These are phyloP conservation scores for Zygogramma bicolorata DNA, from an alignment of 2,888 invertebrate species.

Conservation along the genomic window DNA sequence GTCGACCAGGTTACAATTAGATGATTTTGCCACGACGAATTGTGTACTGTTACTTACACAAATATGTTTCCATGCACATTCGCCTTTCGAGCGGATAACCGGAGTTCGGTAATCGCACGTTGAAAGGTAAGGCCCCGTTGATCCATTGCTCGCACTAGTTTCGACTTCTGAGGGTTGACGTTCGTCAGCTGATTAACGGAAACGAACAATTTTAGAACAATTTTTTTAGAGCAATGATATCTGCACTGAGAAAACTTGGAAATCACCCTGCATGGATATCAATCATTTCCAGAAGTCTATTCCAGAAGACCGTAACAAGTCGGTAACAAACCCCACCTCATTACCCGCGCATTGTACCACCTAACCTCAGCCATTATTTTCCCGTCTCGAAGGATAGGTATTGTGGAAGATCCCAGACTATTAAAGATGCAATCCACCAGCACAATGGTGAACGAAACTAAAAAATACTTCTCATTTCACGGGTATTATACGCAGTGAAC, in stretches of 20 bases:
- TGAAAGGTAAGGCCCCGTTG: too few species aligned
- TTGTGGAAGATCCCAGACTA: conserved; percentile 33
- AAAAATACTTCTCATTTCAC: conserved; percentile 62
- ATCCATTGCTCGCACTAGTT: too few species aligned
- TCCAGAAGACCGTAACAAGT: background rate
- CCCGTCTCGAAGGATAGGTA: conserved; percentile 23
- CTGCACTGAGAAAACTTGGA: background rate
- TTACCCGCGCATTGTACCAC: conserved; percentile 3
- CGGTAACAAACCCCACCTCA: background rate
- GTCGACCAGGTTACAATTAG: too few species aligned
- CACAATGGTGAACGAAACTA: conserved; percentile 37
- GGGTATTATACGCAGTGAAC: conserved; percentile 61
- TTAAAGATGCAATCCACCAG: conserved; percentile 35
- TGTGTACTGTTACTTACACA: too few species aligned
- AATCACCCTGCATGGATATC: background rate
- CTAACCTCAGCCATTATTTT: conserved; percentile 26
- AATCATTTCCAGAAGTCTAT: background rate
- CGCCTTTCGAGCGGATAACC: too few species aligned
- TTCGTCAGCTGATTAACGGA: too few species aligned
- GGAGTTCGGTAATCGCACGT: too few species aligned
- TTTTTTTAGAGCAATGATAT: too few species aligned
- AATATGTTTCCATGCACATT: too few species aligned
- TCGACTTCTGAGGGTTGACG: too few species aligned
- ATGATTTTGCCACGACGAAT: too few species aligned
- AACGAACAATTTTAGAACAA: too few species aligned